Evolutionary conservation across 2,797 vertebrate genomes (phyloP), one percentile per base, ranked within the genome.

Genomic region (Ctenochaetus hawaiiensis): DNA sequence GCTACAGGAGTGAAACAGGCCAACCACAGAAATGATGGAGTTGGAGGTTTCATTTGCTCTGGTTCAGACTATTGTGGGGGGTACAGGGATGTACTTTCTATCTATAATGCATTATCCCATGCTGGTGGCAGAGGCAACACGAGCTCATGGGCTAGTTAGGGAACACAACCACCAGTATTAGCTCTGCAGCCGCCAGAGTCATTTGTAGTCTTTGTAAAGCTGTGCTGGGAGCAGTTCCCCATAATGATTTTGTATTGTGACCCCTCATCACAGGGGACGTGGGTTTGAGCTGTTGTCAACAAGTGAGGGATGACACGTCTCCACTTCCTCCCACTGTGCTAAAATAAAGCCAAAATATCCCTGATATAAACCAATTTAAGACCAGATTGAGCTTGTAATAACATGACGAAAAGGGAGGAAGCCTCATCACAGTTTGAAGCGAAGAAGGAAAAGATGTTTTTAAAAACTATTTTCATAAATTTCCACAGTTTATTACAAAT

Each of bases 21-120:
- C 59, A 39, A 71, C 59, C 44, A 26, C 22, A 37, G 44, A 16
- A 37, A 18, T 30, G 26, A 5, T 30, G 26, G 26, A 30, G 26
- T 30, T 30, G 2, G 26, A 30, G 26, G 26, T 30, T 30, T 30
- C 26, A 65, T 69, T 39, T 41, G 60, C 57, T 71, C 20, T 72
- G 47, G 63, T 66, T 78, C 47, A 26, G 60, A 60, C 56, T 72
- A 10, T 26, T 13, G 34, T 60, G 72, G 41, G 60, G 70, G 62
- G 62, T 58, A 44, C 49, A 12, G 54, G 71, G 69, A 54, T 60
- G 62, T 45, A 53, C 51, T 87, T 75, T 67, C 34, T 67, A 85
- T 91, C 54, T 77, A 87, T 89, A 87, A 92, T 87, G 72, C 62
- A 80, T 84, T 20, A 64, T 62, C 53, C 47, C 14, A 58, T 66